phyloP scores from a whole-genome alignment of 2,888 invertebrate species.

The Cheilosia vulpina region DNA sequence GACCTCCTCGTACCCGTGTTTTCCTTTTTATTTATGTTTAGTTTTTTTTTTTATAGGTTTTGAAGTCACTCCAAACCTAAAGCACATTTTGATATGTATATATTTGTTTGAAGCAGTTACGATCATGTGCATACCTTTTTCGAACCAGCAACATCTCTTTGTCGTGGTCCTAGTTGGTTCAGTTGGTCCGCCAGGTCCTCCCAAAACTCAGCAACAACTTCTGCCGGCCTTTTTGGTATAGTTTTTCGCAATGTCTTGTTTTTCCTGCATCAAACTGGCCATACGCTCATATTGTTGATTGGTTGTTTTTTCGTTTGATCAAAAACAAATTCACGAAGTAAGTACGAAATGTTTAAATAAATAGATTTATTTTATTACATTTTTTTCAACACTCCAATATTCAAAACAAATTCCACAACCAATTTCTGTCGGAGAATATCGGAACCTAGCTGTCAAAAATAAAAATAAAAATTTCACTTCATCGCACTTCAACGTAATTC shows the following conservation, averaged over 20 bases:
- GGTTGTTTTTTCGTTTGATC: background rate
- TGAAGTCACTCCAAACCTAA: background rate
- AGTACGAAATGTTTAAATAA: no score
- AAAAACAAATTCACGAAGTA: background rate
- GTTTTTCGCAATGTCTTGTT: background rate
- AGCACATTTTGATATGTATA: no score
- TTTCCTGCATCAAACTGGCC: background rate
- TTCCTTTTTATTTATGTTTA: background rate
- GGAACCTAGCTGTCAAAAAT: no score
- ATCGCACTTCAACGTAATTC: no score
- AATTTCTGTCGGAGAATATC: no score
- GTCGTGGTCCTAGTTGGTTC: background rate
- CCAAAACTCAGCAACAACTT: constrained; percentile 12
- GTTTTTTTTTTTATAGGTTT: background rate
- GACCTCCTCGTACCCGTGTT: background rate
- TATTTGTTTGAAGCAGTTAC: no score
- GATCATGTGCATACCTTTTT: background rate
- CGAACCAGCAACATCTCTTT: constrained; percentile 18
- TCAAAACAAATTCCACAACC: no score
- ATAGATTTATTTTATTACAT: no score
- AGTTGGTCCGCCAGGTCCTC: constrained; percentile 3
- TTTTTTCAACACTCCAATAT: no score
- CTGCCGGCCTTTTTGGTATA: background rate
- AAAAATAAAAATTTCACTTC: no score
- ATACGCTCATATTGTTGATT: background rate